Conservation (phyloP, 2,797 vertebrate species). For the Sebastes variabilis region DNA sequence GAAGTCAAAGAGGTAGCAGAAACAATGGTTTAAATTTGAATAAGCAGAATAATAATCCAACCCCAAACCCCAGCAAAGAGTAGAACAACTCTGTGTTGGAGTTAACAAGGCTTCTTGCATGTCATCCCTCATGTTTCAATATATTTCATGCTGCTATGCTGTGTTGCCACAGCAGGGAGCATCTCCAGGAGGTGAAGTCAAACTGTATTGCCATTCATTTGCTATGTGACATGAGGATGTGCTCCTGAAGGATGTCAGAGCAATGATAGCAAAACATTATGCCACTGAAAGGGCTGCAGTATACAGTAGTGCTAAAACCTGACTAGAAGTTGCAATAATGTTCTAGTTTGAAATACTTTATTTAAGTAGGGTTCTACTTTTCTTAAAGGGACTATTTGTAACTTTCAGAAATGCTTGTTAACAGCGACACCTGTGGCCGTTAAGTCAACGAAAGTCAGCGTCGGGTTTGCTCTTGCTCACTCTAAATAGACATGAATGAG, state of each 20-base stretch:
- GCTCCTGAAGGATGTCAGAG: slow-evolving; percentile 6
- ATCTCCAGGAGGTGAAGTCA: not conserved
- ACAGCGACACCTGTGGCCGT: too few relatives aligned
- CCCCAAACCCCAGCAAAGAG: not conserved
- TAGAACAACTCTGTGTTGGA: not conserved
- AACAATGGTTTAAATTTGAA: not conserved
- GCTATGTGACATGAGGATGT: not conserved
- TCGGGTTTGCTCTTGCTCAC: too few relatives aligned
- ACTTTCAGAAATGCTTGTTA: too few relatives aligned
- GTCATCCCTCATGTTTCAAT: not conserved
- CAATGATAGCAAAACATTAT: not conserved
- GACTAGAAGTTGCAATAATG: not conserved
- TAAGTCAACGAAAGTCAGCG: too few relatives aligned
- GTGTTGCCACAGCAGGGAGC: not conserved
- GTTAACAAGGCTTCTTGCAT: not conserved
- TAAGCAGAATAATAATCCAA: not conserved
- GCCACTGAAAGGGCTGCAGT: not conserved
- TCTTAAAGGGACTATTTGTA: not conserved
- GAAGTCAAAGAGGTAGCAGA: not conserved
- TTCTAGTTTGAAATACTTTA: not conserved
- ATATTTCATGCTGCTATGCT: not conserved
- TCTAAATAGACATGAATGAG: too few relatives aligned
- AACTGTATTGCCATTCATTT: not conserved
- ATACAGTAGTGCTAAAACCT: not conserved
- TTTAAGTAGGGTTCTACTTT: not conserved